Evolutionary conservation across 2,888 invertebrate genomes (phyloP).

Genomic region (Dichetophora obliterata): DNA sequence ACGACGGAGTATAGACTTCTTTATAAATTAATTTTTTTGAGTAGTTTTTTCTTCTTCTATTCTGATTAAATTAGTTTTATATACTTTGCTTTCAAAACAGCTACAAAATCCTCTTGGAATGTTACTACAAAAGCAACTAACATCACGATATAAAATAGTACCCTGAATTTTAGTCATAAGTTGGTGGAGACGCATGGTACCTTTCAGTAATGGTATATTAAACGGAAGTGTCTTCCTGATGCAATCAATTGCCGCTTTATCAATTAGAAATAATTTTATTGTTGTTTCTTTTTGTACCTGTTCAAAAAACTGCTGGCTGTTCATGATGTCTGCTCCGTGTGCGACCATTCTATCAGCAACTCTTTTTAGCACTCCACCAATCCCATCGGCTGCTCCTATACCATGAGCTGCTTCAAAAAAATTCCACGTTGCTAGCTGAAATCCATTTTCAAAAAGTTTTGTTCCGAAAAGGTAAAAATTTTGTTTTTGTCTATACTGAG

Average conservation of each 20-base stretch:
- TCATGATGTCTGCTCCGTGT: slow-evolving; percentile 35
- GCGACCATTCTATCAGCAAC: slow-evolving; percentile 38
- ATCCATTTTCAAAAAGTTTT: slow-evolving; percentile 36
- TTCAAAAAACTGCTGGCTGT: slow-evolving; percentile 38
- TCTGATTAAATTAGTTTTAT: slow-evolving; percentile 38
- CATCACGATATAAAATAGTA: slow-evolving; percentile 39
- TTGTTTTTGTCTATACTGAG: slow-evolving; percentile 35
- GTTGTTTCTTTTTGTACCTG: slow-evolving; percentile 37
- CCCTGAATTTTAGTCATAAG: slow-evolving; percentile 38
- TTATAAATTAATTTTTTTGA: slow-evolving; percentile 36
- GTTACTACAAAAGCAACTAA: slow-evolving; percentile 40
- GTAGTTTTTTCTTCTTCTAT: slow-evolving; percentile 34
- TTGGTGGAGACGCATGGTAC: slow-evolving; percentile 39
- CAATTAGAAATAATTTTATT: too few relatives aligned
- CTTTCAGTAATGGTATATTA: slow-evolving; percentile 39
- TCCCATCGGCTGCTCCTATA: slow-evolving; percentile 32
- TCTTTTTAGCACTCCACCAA: slow-evolving; percentile 10
- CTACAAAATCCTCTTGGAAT: slow-evolving; percentile 37
- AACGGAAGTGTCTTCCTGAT: slow-evolving; percentile 38
- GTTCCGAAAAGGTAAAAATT: slow-evolving; percentile 32
- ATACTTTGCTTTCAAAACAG: slow-evolving; percentile 39
- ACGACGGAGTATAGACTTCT: too few relatives aligned
- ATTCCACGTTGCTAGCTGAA: slow-evolving; percentile 37
- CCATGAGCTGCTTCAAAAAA: slow-evolving; percentile 35
- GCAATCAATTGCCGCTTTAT: slow-evolving; percentile 38